Base-by-base conservation (phyloP, 2,888 invertebrate species). In the Heterodera filipjevi region DNA sequence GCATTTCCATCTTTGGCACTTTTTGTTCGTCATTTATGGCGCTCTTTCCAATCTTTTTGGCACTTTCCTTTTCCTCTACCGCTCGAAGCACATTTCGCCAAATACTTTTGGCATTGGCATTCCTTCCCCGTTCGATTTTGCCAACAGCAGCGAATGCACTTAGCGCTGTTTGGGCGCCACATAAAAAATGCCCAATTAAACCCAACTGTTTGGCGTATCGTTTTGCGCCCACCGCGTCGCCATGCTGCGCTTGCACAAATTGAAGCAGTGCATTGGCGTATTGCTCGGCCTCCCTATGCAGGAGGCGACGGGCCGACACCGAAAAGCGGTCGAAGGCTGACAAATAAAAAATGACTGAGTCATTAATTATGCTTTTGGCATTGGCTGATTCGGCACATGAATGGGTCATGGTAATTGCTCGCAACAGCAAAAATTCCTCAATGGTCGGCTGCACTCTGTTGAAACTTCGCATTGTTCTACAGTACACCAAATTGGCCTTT, bases 401-500 rank as follows among this genome's bases (percentile, higher is more conserved):
- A 53, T 53, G 53, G 19, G 53, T 19, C 53, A 53, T 53, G n/a
- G 22, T 22, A 53, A 53, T 53, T 19, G 53, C 53, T 6, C 53
- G 53, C 53, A 53, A 22, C 53, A 53, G 22, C 53, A 53, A 53
- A 53, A 19, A 53, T 19, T 53, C 53, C 22, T 53, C 53, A 22
- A 53, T 53, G 19, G 53, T 53, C n/a, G 53, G 53, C 53, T 53
- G 53, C 53, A 53, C 53, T 53, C 22, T 53, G 53, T 53, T 53
- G n/a, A 53, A 53, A 22, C n/a, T 22, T 16, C 22, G 19, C 53
- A 53, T 53, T 53, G 53, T n/a, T 22, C 53, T 53, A 53, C 53
- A 53, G 53, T 53, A 53, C 53, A 53, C 53, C 53, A 53, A 53
- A 53, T 53, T 53, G 22, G 53, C 53, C 53, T 53, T 53, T 16